phyloP scores from a whole-genome alignment of 2,797 vertebrate species.

The Lemur catta region DNA sequence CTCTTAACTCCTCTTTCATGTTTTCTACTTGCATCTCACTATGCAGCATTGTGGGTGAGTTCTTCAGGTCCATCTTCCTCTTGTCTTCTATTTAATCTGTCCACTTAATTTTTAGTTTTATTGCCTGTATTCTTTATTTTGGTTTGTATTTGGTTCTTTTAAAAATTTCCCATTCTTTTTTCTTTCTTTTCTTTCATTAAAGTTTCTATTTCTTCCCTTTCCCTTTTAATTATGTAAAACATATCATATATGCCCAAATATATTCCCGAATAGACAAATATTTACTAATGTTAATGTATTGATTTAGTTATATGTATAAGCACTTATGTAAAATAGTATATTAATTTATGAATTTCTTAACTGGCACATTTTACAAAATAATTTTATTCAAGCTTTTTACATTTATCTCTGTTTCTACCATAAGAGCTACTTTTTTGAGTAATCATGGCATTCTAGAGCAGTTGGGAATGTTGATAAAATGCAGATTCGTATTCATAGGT shows the following conservation, averaged over 20 bases:
- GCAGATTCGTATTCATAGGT: neutral
- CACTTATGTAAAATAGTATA: neutral
- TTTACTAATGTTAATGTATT: neutral
- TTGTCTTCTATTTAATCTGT: neutral
- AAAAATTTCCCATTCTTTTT: neutral
- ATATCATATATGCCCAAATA: neutral
- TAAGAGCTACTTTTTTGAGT: neutral
- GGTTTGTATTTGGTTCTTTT: neutral
- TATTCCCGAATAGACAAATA: neutral
- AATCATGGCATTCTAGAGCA: neutral
- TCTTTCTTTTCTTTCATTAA: neutral
- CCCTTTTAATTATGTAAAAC: neutral
- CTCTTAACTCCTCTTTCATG: neutral
- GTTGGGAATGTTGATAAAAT: neutral
- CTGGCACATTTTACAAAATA: neutral
- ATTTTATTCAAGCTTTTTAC: neutral
- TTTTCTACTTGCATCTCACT: neutral
- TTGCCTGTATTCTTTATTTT: neutral
- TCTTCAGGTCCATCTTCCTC: neutral
- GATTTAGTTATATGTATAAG: neutral
- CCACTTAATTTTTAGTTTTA: neutral
- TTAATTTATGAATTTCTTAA: neutral
- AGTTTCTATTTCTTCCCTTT: neutral
- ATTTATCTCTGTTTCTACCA: neutral
- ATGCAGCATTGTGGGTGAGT: neutral